Evolutionary conservation across 2,113 vertebrate genomes (phyloP), one percentile per base, ranked within the genome.

Genomic region (Chloropsis cyanopogon): DNA sequence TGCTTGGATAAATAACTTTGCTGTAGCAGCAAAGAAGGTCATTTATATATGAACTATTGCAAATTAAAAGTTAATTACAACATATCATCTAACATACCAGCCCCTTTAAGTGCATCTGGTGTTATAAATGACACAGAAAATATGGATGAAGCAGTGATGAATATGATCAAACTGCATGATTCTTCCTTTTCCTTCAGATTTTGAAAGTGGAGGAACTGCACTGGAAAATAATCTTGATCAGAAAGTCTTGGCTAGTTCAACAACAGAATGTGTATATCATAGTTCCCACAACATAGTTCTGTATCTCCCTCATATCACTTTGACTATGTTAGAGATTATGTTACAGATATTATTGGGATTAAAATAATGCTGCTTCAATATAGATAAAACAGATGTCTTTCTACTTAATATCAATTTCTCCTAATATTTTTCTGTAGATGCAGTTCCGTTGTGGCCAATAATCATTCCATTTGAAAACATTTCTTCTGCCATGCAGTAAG

Each of bases 131-230:
- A 57, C 28, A 33, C 24, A 31, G 7, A 69, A 22, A 7, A 47
- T 42, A 83, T 0, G 0, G 20, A 29, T 46, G 24, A 86, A 50
- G 8, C 11, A 39, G 20, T 1, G 1, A 60, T 12, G 10, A 61
- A 39, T 61, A 19, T 2, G 3, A 61, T 61, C n/a, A 68, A 35
- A 57, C 10, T 37, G 46, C 21, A 5, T 13, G 12, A 82, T 64
- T 20, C 18, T 82, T 19, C 49, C 2, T 76, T 86, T 87, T 60
- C 17, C 22, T 71, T 68, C 39, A n/a, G 21, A 41, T 53, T 86
- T 77, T 85, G 14, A 25, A 20, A 53, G 11, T 35, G 25, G 14
- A 12, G 9, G n/a, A 88, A 14, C 20, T 3, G 11, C 6, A 20
- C 6, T 22, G 42, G 16, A 68, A 61, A 15, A 21, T 37, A 31